Percentiles rank a stretch among this genome's conserved stretches.
Evolutionary conservation across 2,888 invertebrate genomes (phyloP).

Genomic region (Odontocolon sp.): DNA sequence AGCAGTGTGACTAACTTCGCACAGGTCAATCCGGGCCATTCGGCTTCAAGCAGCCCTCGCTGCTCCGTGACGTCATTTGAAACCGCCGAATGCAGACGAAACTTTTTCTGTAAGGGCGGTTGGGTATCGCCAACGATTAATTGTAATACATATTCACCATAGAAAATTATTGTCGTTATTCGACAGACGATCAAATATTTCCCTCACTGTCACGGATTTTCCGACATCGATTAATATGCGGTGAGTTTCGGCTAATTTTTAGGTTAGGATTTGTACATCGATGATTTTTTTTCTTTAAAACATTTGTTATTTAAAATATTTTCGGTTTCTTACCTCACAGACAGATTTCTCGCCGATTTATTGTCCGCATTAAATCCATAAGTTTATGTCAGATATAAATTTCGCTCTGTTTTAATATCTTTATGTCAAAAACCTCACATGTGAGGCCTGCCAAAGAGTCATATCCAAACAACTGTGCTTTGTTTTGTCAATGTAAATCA

Average conservation of each 20-base stretch:
- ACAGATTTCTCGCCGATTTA: not conserved
- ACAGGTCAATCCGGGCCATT: not conserved
- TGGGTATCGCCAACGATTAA: constrained; percentile 46
- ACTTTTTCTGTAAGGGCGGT: constrained; percentile 53
- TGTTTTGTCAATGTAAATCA: too few relatives aligned
- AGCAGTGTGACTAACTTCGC: too few relatives aligned
- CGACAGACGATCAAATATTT: not conserved
- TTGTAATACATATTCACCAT: constrained; percentile 41
- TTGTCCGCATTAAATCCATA: not conserved
- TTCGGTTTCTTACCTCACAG: not conserved
- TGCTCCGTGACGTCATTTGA: constrained; percentile 53
- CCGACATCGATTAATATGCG: constrained; percentile 56
- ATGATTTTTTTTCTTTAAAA: constrained; percentile 2
- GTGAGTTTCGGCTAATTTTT: constrained; percentile 53
- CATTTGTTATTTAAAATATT: not conserved
- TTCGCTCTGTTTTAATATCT: not conserved
- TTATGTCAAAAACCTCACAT: constrained; percentile 16
- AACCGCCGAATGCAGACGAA: constrained; percentile 61
- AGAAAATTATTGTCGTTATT: constrained; percentile 1
- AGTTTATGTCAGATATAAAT: not conserved
- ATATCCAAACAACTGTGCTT: too few relatives aligned
- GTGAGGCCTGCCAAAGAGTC: not conserved
- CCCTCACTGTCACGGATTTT: constrained; percentile 22
- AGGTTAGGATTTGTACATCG: constrained; percentile 41
- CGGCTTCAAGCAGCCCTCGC: constrained; percentile 2